Conservation (phyloP, 1,140 invertebrate species). For the Drosophila ercepeae region DNA sequence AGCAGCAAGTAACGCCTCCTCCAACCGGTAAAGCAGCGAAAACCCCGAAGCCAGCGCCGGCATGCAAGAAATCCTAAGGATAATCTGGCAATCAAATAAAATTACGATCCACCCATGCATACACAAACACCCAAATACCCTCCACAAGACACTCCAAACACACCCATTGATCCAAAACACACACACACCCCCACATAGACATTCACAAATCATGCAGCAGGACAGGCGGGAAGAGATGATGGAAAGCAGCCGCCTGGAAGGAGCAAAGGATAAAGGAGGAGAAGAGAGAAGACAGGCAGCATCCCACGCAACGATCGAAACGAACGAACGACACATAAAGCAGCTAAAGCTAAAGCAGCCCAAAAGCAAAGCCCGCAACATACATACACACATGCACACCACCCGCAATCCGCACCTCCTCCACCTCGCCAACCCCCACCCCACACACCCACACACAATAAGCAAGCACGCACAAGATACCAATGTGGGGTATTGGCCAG, state of each 20-base stretch:
- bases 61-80: constrained; percentile 1
- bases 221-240: neutral
- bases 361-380: constrained; percentile 11
- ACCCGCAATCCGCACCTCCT: neutral
- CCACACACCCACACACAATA: constrained; percentile 1
- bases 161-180: neutral
- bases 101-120: neutral
- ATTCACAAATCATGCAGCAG: neutral
- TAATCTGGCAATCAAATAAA: constrained; percentile 4
- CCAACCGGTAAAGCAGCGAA: neutral
- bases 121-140: neutral
- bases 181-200: neutral
- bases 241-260: neutral
- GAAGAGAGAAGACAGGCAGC: neutral
- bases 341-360: neutral
- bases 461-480: constrained; percentile 2
- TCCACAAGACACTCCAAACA: too few species aligned
- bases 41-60: neutral
- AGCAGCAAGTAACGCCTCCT: constrained; percentile 1
- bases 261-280: neutral
- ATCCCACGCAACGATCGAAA: constrained; percentile 1
- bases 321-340: constrained; percentile 9
- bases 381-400: constrained; percentile 1
- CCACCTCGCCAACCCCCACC: neutral
- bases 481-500: neutral